These are phyloP conservation scores for Epicauta chinensis DNA, from an alignment of 1,140 invertebrate genomes.

Conservation along the genomic window DNA sequence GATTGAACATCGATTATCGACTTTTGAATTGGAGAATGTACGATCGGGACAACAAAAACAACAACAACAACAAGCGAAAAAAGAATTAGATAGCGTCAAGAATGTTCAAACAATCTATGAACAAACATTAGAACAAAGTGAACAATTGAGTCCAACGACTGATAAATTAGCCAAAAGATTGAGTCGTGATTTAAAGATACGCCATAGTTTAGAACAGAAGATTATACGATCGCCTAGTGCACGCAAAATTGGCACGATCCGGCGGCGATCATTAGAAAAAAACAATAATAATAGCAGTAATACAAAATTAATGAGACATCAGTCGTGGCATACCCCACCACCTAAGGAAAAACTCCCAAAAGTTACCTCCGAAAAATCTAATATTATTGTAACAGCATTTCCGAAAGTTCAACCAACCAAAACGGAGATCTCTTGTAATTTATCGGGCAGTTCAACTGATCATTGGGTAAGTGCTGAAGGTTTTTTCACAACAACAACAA, in stretches of 20 bases:
- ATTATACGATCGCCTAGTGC: slow-evolving; percentile 73
- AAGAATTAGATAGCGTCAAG: slow-evolving; percentile 35
- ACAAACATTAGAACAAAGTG: slow-evolving; percentile 62
- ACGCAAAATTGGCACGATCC: slow-evolving; percentile 67
- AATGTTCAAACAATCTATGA: slow-evolving; percentile 63
- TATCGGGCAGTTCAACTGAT: slow-evolving; percentile 17
- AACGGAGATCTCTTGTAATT: slow-evolving; percentile 1
- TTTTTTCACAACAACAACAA: slow-evolving; percentile 23
- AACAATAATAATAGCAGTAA: slow-evolving; percentile 18
- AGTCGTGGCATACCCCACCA: slow-evolving; percentile 34
- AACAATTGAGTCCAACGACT: slow-evolving; percentile 50
- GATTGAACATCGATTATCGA: slow-evolving; percentile 60
- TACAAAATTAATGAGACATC: slow-evolving; percentile 30
- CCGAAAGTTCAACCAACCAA: background rate
- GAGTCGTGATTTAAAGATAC: slow-evolving; percentile 66
- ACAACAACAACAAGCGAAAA: slow-evolving; percentile 2
- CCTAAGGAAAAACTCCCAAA: slow-evolving; percentile 10
- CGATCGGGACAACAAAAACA: slow-evolving; percentile 19
- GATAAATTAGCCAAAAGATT: slow-evolving; percentile 64
- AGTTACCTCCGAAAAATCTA: slow-evolving; percentile 4
- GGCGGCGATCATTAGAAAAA: slow-evolving; percentile 52
- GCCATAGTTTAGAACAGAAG: slow-evolving; percentile 58
- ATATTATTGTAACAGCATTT: too few relatives aligned
- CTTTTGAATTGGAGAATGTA: slow-evolving; percentile 55
- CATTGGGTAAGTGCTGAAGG: slow-evolving; percentile 32